These are phyloP conservation scores for Bos indicus DNA, from an alignment of 2,113 vertebrate species.

Conservation along the genomic window DNA sequence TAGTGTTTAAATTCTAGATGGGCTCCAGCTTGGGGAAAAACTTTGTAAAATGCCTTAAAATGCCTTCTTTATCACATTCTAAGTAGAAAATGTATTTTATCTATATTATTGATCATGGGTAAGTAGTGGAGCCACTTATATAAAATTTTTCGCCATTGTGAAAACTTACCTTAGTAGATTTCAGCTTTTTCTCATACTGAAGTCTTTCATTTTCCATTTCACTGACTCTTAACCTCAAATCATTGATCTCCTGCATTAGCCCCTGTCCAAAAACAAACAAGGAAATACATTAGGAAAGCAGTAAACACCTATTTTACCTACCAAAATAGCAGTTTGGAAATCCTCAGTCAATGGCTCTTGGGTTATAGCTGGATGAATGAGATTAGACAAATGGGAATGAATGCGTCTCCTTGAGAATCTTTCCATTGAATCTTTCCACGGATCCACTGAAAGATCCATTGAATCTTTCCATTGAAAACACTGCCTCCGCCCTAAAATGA, in stretches of 20 bases:
- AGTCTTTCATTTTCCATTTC: slow-evolving; percentile 93
- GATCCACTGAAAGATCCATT: not conserved
- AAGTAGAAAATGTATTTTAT: not conserved
- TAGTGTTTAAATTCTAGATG: not conserved
- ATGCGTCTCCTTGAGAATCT: not conserved
- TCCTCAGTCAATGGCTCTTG: not conserved
- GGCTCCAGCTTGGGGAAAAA: not conserved
- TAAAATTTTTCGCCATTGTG: not conserved
- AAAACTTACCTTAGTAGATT: slow-evolving; percentile 93
- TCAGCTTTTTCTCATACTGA: slow-evolving; percentile 96
- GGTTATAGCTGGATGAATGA: not conserved
- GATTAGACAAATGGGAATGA: not conserved
- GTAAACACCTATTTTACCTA: not conserved
- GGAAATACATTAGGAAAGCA: not conserved
- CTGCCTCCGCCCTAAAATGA: not conserved
- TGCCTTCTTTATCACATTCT: not conserved
- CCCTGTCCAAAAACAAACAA: slow-evolving; percentile 78
- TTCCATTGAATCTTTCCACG: not conserved
- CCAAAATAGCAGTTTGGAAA: not conserved
- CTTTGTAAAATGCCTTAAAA: not conserved
- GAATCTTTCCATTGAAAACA: not conserved
- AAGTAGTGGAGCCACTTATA: not conserved
- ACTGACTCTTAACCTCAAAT: slow-evolving; percentile 89
- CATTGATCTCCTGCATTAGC: slow-evolving; percentile 92
- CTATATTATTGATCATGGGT: not conserved